phyloP scores from a whole-genome alignment of 2,888 invertebrate species.

The Eupithecia pulchellata region DNA sequence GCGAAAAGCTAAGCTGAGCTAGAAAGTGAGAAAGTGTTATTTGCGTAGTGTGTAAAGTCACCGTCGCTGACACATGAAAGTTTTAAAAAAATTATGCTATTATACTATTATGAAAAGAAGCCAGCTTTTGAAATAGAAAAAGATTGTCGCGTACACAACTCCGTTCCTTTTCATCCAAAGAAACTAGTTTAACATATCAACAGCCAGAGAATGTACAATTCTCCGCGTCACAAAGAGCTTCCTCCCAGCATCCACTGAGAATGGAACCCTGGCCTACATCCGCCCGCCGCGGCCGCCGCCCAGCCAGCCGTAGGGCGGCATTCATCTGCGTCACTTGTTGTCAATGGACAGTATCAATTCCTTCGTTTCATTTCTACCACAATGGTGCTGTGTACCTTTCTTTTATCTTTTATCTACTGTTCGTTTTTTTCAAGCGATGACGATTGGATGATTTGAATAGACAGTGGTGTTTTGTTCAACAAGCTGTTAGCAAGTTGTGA shows the following conservation, averaged over 20 bases:
- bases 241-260: constrained; percentile 18
- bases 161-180: not conserved
- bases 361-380: constrained; percentile 53
- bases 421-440: constrained; percentile 4
- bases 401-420: not conserved
- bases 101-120: not conserved
- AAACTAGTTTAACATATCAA: constrained; percentile 9
- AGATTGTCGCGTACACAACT: not conserved
- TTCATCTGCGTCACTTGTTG: constrained; percentile 32
- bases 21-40: too few relatives aligned
- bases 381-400: constrained; percentile 26
- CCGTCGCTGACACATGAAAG: too few relatives aligned
- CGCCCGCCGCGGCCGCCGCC: constrained; percentile 6
- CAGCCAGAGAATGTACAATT: constrained; percentile 12
- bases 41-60: too few relatives aligned
- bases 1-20: too few relatives aligned
- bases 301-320: constrained; percentile 19
- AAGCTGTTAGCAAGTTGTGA: not conserved
- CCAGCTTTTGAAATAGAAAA: not conserved
- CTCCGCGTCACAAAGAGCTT: constrained; percentile 16
- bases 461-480: not conserved
- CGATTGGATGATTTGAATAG: not conserved
- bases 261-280: constrained; percentile 27
- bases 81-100: not conserved
- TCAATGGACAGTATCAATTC: constrained; percentile 50